phyloP scores from a whole-genome alignment of 2,797 vertebrate genomes.

The Melanotaenia pygmaea region DNA sequence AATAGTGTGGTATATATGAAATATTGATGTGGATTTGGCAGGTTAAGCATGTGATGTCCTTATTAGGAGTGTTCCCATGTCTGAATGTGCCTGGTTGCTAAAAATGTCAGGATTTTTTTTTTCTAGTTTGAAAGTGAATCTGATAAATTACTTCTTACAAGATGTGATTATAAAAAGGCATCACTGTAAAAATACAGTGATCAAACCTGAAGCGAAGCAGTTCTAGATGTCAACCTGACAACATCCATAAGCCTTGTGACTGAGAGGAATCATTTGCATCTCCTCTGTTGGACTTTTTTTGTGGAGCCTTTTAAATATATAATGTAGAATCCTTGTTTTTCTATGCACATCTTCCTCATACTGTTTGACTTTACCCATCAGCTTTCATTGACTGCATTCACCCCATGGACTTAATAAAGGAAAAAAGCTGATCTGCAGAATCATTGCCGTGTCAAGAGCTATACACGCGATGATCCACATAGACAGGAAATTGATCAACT shows the following conservation, averaged over 20 bases:
- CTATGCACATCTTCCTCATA: conserved; percentile 28
- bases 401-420: conserved; percentile 17
- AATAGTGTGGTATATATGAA: conserved; percentile 78
- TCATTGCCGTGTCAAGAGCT: neutral
- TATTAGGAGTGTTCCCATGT: conserved; percentile 39
- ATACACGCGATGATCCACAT: conserved; percentile 21
- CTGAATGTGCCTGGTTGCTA: conserved; percentile 4
- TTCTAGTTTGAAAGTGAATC: conserved; percentile 38
- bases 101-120: conserved; percentile 20
- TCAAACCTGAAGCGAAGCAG: conserved; percentile 31
- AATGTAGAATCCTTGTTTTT: conserved; percentile 46
- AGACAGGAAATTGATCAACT: conserved; percentile 46
- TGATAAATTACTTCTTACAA: conserved; percentile 38
- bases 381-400: conserved; percentile 44
- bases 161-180: conserved; percentile 27
- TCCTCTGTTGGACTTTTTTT: conserved; percentile 28
- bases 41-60: conserved; percentile 47
- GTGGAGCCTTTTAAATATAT: conserved; percentile 47
- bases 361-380: conserved; percentile 50
- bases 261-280: conserved; percentile 46
- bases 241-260: conserved; percentile 35
- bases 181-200: conserved; percentile 37
- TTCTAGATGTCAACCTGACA: conserved; percentile 25
- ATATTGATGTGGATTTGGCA: conserved; percentile 74
- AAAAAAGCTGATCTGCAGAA: conserved; percentile 55